These are phyloP conservation scores for Pseudorasbora parva DNA, from an alignment of 2,113 vertebrate genomes.

Conservation along the genomic window DNA sequence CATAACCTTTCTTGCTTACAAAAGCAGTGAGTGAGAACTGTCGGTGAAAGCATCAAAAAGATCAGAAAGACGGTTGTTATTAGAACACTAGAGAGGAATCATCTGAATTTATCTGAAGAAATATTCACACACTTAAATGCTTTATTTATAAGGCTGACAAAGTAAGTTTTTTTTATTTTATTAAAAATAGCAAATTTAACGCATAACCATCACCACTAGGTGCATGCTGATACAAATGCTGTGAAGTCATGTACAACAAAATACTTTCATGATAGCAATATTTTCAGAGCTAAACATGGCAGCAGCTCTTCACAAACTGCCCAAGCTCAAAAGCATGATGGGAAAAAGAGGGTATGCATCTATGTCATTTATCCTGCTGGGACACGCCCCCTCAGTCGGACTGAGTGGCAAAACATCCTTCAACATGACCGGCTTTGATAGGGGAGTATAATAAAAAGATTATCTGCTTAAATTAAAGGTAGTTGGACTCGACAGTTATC, in stretches of 20 bases:
- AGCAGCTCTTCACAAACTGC: not conserved
- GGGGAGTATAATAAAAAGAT: too few relatives aligned
- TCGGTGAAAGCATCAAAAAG: not conserved
- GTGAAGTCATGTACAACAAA: not conserved
- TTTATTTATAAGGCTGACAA: not conserved
- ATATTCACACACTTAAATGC: not conserved
- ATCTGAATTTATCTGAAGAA: constrained; percentile 11
- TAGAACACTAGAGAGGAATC: not conserved
- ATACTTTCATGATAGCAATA: not conserved
- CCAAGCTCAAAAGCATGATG: not conserved
- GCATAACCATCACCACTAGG: not conserved
- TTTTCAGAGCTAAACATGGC: not conserved
- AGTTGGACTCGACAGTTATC: too few relatives aligned
- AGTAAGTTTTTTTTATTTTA: too few relatives aligned
- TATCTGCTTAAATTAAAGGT: too few relatives aligned
- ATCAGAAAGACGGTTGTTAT: not conserved
- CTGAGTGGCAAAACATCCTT: too few relatives aligned
- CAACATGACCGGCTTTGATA: too few relatives aligned
- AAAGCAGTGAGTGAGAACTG: not conserved
- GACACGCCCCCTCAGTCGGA: too few relatives aligned
- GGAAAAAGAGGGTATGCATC: not conserved
- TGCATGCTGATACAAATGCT: constrained; percentile 11
- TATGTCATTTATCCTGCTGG: too few relatives aligned
- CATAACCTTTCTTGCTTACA: not conserved
- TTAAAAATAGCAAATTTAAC: not conserved